A percentile compares a stretch with the other conserved stretches of the same genome.
Conservation (phyloP, 2,888 invertebrate species). For the Corbicula japonica region DNA sequence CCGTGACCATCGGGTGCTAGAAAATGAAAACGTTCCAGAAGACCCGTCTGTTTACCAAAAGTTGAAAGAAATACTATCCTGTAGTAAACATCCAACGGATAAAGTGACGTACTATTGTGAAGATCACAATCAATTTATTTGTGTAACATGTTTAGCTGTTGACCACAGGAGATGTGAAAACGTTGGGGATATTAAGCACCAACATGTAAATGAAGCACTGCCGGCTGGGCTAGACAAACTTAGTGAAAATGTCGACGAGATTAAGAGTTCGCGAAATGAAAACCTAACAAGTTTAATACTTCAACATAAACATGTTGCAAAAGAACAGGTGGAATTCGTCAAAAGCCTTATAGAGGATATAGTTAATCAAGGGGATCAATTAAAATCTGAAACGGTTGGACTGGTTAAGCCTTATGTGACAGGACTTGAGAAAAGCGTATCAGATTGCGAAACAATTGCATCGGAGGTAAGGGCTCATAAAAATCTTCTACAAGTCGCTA, state of each 20-base stretch:
- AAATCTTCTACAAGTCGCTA: background rate
- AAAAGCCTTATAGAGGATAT: background rate
- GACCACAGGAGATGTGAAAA: constrained; percentile 18
- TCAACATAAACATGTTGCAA: background rate
- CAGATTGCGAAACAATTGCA: background rate
- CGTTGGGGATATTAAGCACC: background rate
- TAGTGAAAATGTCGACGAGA: background rate
- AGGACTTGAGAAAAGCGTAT: background rate
- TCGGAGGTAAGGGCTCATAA: background rate
- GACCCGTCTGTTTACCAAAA: background rate
- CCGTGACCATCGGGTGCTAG: background rate
- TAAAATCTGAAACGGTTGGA: background rate
- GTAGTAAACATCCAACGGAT: constrained; percentile 6
- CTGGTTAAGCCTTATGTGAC: background rate
- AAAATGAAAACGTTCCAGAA: background rate
- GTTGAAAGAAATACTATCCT: background rate
- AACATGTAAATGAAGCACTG: background rate
- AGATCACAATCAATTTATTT: constrained; percentile 13
- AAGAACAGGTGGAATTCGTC: background rate
- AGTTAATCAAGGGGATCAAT: background rate
- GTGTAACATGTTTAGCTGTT: background rate
- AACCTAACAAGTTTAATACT: background rate
- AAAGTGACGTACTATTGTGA: constrained; percentile 9
- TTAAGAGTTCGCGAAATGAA: background rate
- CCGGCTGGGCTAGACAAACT: no score